Base-by-base conservation (phyloP, 2,797 vertebrate species). In the Mormyrops attenuatus region DNA sequence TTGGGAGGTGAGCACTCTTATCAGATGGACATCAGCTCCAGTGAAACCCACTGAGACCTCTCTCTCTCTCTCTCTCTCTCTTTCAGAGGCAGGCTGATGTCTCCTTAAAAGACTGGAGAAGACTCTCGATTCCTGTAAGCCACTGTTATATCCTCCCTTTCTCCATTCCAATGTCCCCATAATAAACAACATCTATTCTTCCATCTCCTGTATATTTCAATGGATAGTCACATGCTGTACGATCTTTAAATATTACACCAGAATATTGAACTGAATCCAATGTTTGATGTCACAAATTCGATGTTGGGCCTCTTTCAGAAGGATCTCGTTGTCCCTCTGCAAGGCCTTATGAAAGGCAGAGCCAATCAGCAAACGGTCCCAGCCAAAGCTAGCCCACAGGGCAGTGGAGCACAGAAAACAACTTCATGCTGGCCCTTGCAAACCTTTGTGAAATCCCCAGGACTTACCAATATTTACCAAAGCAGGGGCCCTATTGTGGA, bases 391-490 rank as follows among this genome's bases (percentile, higher is more conserved):
- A 44, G 73, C 73, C 73, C 38, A 80, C 15, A 80, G 6, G 73
- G 15, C 38, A 41, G 73, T 2, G 15, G 17, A 17, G 17, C 38
- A 77, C 34, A 80, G 44, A 77, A 69, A 3, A 80, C 38, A 1
- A 1, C 38, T 41, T 80, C 17, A 20, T 80, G 73, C 44, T 2
- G 5, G 38, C 34, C 38, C 73, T 44, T n/a, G 73, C 38, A 80
- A 80, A 80, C 73, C 44, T 80, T 3, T 73, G 90, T 89, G 92
- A 91, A 93, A 94, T 63, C 92, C 93, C 91, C 91, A 91, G 91
- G 91, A 92, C 89, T 90, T 90, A 89, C 91, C 91, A 95, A 95
- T 95, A 92, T 92, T 94, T 92, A 92, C 92, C 41, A 77, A 92
- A 85, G 87, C 87, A 86, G 88, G 22, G 55, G 82, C 49, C 80